Evolutionary conservation across 2,888 invertebrate species (phyloP), one percentile per base, ranked within the genome.

Genomic region (Coenonympha arcania): DNA sequence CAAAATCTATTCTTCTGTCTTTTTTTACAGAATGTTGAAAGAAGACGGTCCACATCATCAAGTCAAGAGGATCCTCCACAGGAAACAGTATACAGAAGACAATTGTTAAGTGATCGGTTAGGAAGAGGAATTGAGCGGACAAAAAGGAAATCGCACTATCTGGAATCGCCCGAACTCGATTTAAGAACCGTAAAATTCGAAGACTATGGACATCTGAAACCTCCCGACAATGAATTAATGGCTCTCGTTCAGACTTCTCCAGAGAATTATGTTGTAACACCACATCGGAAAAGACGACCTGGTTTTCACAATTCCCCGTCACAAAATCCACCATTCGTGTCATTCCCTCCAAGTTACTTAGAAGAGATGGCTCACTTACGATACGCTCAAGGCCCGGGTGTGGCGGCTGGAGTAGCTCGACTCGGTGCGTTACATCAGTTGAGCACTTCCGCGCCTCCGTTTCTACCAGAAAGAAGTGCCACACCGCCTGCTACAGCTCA

Each of bases 221-320:
- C 91, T 28, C 90, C 92, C 11, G 93, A 93, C 58, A 90, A 89
- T 63, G 91, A 92, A 61, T 77, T 92, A 48, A 89, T 90, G 75
- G 89, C 90, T 46, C 85, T 92, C 39, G 91, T 91, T 42, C 92
- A 91, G 67, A 83, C 87, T 2, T 91, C 93, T 50, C 93, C 93
- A 0, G 93, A 93, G 73, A 93, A 93, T 65, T 95, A 94, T 68
- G 94, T 95, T 33, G 95, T 95, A 16, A 95, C 94, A 24, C 95
- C 95, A 8, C 94, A 95, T 81, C 87, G 95, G 63, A 95, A 95
- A 81, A 88, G 95, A 72, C 87, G 94, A 71, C 94, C 94, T 1
- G 95, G 95, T 43, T 95, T 95, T 66, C 94, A 94, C 73, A 94
- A 94, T 69, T 92, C 94, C 26, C 94, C 95, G 15, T 92, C 93